These are phyloP conservation scores for Peromyscus polionotus DNA, from an alignment of 2,113 vertebrate species.

Conservation along the genomic window DNA sequence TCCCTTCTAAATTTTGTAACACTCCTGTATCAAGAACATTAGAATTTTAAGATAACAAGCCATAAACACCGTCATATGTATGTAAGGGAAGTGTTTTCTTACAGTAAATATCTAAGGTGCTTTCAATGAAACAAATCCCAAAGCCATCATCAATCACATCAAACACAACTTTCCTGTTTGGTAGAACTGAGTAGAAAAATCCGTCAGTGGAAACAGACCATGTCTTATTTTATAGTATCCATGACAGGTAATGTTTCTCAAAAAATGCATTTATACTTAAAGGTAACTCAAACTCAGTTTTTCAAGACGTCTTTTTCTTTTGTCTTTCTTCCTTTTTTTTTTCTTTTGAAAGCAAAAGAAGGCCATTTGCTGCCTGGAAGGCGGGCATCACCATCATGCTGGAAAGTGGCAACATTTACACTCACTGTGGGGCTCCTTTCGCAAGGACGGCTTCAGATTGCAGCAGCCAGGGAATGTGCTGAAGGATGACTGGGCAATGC, in stretches of 20 bases:
- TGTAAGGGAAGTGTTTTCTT: slow-evolving; percentile 19
- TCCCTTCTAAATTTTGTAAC: slow-evolving; percentile 77
- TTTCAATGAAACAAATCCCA: slow-evolving; percentile 67
- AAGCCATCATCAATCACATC: slow-evolving; percentile 69
- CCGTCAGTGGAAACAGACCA: slow-evolving; percentile 54
- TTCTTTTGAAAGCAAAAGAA: slow-evolving; percentile 58
- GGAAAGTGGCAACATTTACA: slow-evolving; percentile 55
- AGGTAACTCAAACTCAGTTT: slow-evolving; percentile 17
- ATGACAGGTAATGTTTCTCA: slow-evolving; percentile 71
- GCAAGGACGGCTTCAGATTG: not conserved
- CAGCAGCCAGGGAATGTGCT: slow-evolving; percentile 49
- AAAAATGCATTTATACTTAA: slow-evolving; percentile 57
- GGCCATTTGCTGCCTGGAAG: slow-evolving; percentile 47
- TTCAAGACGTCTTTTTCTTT: not conserved
- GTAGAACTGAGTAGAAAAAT: slow-evolving; percentile 69
- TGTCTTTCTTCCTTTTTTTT: not conserved
- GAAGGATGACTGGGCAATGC: slow-evolving; percentile 49
- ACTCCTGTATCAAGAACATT: slow-evolving; percentile 66
- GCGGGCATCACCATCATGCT: not conserved
- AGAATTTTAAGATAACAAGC: slow-evolving; percentile 77
- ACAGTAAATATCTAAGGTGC: slow-evolving; percentile 76
- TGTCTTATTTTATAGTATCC: slow-evolving; percentile 67
- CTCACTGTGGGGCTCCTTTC: slow-evolving; percentile 32
- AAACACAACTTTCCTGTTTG: slow-evolving; percentile 66
- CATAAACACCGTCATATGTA: slow-evolving; percentile 63